These are phyloP conservation scores for Antrozous pallidus DNA, from an alignment of 2,797 vertebrate species.

Conservation along the genomic window DNA sequence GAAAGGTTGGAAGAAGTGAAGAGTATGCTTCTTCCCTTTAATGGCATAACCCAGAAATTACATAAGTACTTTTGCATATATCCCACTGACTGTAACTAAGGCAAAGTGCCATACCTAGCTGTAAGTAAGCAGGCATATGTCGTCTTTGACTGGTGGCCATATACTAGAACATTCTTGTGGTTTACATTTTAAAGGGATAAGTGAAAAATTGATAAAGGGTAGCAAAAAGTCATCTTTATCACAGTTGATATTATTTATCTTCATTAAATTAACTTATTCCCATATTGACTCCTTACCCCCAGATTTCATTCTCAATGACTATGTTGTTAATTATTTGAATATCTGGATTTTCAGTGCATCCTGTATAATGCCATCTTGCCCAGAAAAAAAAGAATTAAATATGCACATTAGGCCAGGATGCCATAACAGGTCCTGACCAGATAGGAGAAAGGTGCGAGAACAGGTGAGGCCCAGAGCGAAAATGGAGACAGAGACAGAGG, in stretches of 20 bases:
- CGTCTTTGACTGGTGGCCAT: not conserved
- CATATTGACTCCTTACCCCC: not conserved
- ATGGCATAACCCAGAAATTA: not conserved
- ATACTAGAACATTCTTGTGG: not conserved
- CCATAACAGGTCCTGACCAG: no score
- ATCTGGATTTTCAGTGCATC: not conserved
- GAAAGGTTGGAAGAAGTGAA: not conserved
- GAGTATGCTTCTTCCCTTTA: not conserved
- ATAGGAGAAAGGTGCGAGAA: no score
- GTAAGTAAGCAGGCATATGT: not conserved
- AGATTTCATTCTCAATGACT: not conserved
- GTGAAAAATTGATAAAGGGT: not conserved
- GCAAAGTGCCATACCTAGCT: not conserved
- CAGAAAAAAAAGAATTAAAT: not conserved
- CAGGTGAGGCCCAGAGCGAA: no score
- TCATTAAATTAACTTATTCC: not conserved
- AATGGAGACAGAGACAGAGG: no score
- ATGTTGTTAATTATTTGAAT: not conserved
- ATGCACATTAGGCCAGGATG: no score
- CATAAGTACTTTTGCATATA: not conserved
- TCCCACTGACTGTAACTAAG: not conserved
- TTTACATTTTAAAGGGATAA: not conserved
- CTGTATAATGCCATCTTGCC: not conserved
- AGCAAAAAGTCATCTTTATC: not conserved
- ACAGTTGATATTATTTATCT: not conserved